A percentile compares a stretch with the other conserved stretches of the same genome.
Conservation (phyloP, 37 sponge, comb jelly and placozoan genomes). For the Halichondria panicea region DNA sequence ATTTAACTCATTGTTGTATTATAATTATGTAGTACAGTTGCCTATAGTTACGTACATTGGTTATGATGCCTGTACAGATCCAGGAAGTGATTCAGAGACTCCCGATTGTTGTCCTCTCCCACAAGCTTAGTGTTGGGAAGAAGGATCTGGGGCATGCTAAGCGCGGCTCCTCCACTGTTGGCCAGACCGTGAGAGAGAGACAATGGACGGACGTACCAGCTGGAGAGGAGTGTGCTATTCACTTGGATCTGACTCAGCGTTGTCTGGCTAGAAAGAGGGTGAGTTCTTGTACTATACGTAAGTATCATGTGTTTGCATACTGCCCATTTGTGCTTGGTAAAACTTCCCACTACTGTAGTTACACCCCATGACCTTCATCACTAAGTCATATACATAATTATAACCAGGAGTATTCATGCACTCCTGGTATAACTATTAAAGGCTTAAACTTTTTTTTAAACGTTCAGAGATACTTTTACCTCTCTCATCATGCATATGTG, state of each 20-base stretch:
- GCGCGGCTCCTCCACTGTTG: background rate
- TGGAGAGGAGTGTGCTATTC: slow-evolving; percentile 49
- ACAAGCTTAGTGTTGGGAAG: no score
- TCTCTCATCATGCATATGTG: background rate
- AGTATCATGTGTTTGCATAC: no score
- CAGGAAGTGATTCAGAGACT: slow-evolving; percentile 21
- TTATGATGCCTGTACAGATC: no score
- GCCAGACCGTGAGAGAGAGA: slow-evolving; percentile 19
- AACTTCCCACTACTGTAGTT: background rate
- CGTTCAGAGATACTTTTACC: background rate
- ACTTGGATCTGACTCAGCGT: slow-evolving; percentile 46
- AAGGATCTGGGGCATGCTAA: no score
- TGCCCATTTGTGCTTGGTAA: background rate
- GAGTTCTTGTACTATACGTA: background rate
- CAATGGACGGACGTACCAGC: slow-evolving; percentile 30
- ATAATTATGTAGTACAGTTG: no score
- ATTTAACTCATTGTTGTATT: no score
- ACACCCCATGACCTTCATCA: no score
- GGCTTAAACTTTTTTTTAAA: background rate
- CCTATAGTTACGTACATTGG: no score
- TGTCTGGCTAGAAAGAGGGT: slow-evolving; percentile 5
- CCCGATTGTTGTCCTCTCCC: slow-evolving; percentile 53
- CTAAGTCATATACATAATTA: no score
- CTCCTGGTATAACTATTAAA: background rate
- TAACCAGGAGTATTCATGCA: background rate